phyloP scores from a whole-genome alignment of 2,113 vertebrate species.

The Colinus virginianus region DNA sequence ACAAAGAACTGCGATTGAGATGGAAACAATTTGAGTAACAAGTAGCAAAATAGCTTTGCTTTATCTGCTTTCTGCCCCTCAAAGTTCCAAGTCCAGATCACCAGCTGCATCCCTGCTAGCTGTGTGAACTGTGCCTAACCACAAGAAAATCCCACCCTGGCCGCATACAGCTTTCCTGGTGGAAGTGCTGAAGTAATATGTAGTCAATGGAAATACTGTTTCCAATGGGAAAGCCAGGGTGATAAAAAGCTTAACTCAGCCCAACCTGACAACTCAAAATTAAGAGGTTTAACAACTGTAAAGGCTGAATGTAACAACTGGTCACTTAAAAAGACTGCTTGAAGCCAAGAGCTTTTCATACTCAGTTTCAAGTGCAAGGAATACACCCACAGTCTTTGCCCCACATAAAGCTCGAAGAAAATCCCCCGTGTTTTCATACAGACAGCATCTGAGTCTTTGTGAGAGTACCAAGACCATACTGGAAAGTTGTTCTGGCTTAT shows the following conservation, averaged over 20 bases:
- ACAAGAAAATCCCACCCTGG: background rate
- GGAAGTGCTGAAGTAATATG: background rate
- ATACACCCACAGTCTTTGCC: background rate
- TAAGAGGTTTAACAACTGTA: background rate
- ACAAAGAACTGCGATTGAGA: background rate
- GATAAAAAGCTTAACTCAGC: background rate
- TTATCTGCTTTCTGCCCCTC: background rate
- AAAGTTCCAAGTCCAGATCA: background rate
- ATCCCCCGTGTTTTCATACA: background rate
- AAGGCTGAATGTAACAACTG: background rate
- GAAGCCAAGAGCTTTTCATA: slow-evolving; percentile 17
- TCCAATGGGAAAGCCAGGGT: background rate
- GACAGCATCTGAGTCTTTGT: slow-evolving; percentile 9
- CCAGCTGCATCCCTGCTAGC: background rate
- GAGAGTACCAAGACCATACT: slow-evolving; percentile 2
- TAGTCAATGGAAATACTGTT: background rate
- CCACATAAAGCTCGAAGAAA: slow-evolving; percentile 3
- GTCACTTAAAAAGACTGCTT: background rate
- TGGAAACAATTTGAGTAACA: background rate
- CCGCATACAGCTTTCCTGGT: background rate
- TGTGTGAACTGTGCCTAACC: background rate
- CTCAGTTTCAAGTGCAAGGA: slow-evolving; percentile 26
- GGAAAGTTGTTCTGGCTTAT: background rate
- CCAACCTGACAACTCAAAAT: background rate
- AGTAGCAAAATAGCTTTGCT: background rate